Base-by-base conservation (phyloP, 2,888 invertebrate species). In the Pollenia griseotomentosa region DNA sequence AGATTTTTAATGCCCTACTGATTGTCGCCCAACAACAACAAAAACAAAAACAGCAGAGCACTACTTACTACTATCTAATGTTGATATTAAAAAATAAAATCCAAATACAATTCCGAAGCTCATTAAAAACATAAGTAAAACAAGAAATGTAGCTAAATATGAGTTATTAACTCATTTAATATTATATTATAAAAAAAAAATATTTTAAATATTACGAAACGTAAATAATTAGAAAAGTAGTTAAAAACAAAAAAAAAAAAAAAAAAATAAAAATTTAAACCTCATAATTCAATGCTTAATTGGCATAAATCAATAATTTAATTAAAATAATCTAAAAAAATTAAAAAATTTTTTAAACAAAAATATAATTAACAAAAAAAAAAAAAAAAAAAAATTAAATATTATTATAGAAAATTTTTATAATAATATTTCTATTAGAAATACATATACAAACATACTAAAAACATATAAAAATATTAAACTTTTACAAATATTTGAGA, bases 121-220 rank as follows among this genome's bases (percentile, higher is more conserved):
- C 33, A 70, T 9, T n/a, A 23, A 51, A 59, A 48, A 82, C 57
- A 68, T 59, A 51, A 19, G 42, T 61, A 33, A 83, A 77, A 65
- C 11, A 53, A 44, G 0, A 66, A 46, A 71, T 65, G 23, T 87
- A 87, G 86, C 55, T 57, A 83, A 87, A 78, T 87, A 78, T 87
- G 84, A 78, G 81, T 84, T 84, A n/a, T 73, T 79, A 83, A 83
- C 83, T 83, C 86, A 83, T 73, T 71, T 66, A 83, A 83, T 80
- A 70, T 63, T 75, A 86, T 77, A 71, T 46, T 73, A 19, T 19
- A 80, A 63, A 51, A 68, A 59, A 78, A 71, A 74, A 81, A 63
- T 55, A 78, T 66, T 57, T 48, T 68, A 80, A 77, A 51, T 59
- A 77, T 59, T 65, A 65, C 33, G 55, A 63, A 75, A 33, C 51